Base-by-base conservation (phyloP, 2,113 vertebrate species). In the Cololabis saira region DNA sequence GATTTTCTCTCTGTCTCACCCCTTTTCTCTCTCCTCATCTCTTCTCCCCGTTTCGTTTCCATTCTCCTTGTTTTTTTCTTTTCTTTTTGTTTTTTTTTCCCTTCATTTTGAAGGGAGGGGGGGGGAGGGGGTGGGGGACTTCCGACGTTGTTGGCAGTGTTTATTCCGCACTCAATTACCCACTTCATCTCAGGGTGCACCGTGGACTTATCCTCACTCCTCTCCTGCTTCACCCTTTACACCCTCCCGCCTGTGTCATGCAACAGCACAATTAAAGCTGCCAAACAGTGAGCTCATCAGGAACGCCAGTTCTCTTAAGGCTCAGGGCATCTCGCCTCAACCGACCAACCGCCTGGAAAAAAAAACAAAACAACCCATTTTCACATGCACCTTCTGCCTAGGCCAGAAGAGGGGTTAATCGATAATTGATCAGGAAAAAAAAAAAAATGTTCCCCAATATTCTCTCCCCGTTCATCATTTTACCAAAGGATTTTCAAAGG, bases 131-230 rank as follows among this genome's bases (percentile, higher is more conserved):
- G 24, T 27, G 2, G 24, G 73, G 76, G 73, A 70, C 67, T 89
- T 89, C 81, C 53, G 57, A 87, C 87, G 68, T 90, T 87, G 89
- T 88, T 91, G 89, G 89, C 88, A 86, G 83, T 88, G 89, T 93
- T 94, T 93, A 90, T 91, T 89, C 86, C 61, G 47, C 81, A 92
- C 91, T 93, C 93, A 93, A 94, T 93, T 93, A 94, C 90, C 88
- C 87, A 92, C 91, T 93, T 91, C 91, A 93, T 92, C 87, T 90
- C 55, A 41, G 84, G 82, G 65, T 70, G 68, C 69, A 78, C 67
- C 50, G 15, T 53, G 73, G 76, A 75, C 72, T 79, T 61, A 80
- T 85, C 76, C 82, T 75, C 75, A 72, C 64, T 58, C 78, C 61
- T 43, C 13, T 12, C 55, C 72, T 30, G 53, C 69, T 70, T 52